These are phyloP conservation scores for Phortica magna DNA, from an alignment of 2,888 invertebrate species.

Conservation along the genomic window DNA sequence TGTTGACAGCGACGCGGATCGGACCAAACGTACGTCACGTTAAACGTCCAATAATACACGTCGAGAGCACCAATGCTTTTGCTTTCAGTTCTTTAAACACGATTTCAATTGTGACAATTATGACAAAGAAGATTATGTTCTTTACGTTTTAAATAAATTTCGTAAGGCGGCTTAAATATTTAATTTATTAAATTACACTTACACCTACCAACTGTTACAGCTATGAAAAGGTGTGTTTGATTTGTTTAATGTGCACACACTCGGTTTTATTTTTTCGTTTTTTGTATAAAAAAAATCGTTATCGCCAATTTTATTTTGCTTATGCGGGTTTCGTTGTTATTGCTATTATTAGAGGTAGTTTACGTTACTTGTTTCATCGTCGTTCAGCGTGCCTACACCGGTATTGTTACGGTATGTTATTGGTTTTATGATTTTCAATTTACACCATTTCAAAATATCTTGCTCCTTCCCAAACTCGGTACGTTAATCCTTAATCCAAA, in stretches of 20 bases:
- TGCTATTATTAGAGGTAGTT: conserved; percentile 16
- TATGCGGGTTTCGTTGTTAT: conserved; percentile 39
- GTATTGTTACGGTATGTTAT: neutral
- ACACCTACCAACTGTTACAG: neutral
- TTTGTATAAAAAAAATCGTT: neutral
- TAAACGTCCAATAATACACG: neutral
- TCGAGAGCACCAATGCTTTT: neutral
- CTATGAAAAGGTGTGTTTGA: neutral
- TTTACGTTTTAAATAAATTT: neutral
- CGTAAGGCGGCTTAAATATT: neutral
- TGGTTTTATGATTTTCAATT: neutral
- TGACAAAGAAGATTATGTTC: neutral
- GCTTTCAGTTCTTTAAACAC: neutral
- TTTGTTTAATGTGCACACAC: neutral
- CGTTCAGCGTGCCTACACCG: neutral
- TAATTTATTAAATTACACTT: neutral
- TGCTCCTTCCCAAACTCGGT: neutral
- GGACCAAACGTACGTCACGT: neutral
- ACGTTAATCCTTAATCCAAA: neutral
- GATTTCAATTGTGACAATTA: neutral
- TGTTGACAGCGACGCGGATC: neutral
- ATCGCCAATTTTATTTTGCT: neutral
- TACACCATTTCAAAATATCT: neutral
- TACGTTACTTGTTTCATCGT: neutral
- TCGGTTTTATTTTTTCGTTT: neutral